phyloP scores from a whole-genome alignment of 2,113 vertebrate species.

The Stictonetta naevosa region DNA sequence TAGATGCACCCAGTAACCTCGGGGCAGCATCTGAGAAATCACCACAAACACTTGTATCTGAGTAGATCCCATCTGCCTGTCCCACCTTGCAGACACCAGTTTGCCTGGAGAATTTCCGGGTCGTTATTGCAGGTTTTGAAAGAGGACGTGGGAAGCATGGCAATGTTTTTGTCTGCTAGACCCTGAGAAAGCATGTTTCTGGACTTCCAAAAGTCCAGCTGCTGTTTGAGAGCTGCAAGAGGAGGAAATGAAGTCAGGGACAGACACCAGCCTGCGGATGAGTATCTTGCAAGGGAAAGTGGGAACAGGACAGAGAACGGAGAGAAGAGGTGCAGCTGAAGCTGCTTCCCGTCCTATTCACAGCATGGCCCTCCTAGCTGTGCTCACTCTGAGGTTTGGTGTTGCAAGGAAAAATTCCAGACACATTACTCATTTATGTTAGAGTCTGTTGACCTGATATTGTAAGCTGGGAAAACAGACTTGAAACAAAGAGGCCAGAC shows the following conservation, averaged over 20 bases:
- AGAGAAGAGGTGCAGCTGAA: slow-evolving; percentile 17
- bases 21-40: neutral
- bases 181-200: neutral
- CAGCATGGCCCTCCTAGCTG: slow-evolving; percentile 29
- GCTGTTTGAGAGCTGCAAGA: slow-evolving; percentile 11
- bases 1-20: neutral
- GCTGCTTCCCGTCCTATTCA: slow-evolving; percentile 20
- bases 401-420: slow-evolving; percentile 73
- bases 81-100: neutral
- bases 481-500: slow-evolving; percentile 72
- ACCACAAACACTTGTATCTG: neutral
- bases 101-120: neutral
- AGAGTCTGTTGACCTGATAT: slow-evolving; percentile 72
- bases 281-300: neutral
- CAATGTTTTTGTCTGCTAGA: neutral
- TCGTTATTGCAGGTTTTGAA: neutral
- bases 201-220: slow-evolving; percentile 16
- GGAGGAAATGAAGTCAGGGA: slow-evolving; percentile 33
- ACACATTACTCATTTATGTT: slow-evolving; percentile 66
- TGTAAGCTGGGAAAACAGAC: slow-evolving; percentile 71
- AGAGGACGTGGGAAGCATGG: neutral
- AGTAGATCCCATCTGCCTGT: neutral
- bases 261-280: neutral
- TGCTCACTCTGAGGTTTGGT: slow-evolving; percentile 61
- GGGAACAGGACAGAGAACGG: neutral